Conservation (phyloP, 2,113 vertebrate genomes). For the Ctenodactylus gundi region DNA sequence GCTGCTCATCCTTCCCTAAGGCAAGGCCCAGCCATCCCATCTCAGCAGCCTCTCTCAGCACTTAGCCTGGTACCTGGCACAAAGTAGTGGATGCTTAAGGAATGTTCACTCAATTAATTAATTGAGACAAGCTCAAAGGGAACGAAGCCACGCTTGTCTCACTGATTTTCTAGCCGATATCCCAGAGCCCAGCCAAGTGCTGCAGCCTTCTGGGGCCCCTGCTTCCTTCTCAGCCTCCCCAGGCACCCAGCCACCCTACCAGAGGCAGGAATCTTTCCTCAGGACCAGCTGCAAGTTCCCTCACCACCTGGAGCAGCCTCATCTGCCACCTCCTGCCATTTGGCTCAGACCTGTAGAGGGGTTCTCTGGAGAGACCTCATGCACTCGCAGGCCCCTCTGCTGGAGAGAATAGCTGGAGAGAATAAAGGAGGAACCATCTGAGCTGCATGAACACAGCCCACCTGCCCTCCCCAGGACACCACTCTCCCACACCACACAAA, state of each 20-base stretch:
- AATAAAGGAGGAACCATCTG: not conserved
- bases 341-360: not conserved
- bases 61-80: slow-evolving; percentile 7
- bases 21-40: not conserved
- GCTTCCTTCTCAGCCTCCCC: not conserved
- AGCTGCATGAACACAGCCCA: not conserved
- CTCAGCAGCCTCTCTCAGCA: not conserved
- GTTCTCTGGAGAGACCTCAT: not conserved
- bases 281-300: not conserved
- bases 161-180: slow-evolving; percentile 31
- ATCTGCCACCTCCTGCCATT: not conserved
- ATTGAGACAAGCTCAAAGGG: slow-evolving; percentile 43
- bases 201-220: not conserved
- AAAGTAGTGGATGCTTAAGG: slow-evolving; percentile 19
- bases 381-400: not conserved
- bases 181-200: slow-evolving; percentile 20
- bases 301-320: not conserved
- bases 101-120: slow-evolving; percentile 41
- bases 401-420: not conserved
- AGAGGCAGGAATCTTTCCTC: not conserved
- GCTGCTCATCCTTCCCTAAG: not conserved
- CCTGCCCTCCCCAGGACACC: not conserved
- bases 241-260: not conserved
- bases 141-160: slow-evolving; percentile 7
- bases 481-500: not conserved